Percentiles rank a stretch among this genome's conserved stretches.
Conservation (phyloP, 2,888 invertebrate species). For the Penaeus monodon region DNA sequence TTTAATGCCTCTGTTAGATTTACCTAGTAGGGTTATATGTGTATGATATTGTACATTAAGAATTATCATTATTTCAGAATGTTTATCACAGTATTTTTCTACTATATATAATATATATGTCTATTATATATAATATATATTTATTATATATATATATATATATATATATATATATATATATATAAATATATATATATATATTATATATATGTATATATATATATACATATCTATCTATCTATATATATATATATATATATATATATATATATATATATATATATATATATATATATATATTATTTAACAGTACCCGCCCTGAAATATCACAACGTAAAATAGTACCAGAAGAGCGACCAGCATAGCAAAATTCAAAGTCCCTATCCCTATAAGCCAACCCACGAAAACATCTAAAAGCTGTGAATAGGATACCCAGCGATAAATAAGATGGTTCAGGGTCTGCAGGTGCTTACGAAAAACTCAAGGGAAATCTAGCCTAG, state of each 20-base stretch:
- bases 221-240: constrained; percentile 6
- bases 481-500: no score
- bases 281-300: no score
- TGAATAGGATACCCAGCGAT: no score
- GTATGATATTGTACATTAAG: background rate
- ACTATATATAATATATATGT: background rate
- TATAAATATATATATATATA: constrained; percentile 6
- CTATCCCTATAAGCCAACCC: no score
- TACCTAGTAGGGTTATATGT: no score
- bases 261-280: background rate
- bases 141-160: background rate
- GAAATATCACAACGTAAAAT: no score
- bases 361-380: no score
- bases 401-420: no score
- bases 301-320: no score
- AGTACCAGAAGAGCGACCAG: no score
- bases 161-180: constrained; percentile 16
- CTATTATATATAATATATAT: background rate
- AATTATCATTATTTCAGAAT: constrained; percentile 19
- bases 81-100: background rate
- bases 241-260: background rate
- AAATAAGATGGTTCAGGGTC: no score
- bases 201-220: constrained; percentile 20
- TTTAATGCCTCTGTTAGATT: background rate
- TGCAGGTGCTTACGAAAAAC: no score